Conservation (phyloP, 2,113 vertebrate genomes). For the Rhombomys opimus region DNA sequence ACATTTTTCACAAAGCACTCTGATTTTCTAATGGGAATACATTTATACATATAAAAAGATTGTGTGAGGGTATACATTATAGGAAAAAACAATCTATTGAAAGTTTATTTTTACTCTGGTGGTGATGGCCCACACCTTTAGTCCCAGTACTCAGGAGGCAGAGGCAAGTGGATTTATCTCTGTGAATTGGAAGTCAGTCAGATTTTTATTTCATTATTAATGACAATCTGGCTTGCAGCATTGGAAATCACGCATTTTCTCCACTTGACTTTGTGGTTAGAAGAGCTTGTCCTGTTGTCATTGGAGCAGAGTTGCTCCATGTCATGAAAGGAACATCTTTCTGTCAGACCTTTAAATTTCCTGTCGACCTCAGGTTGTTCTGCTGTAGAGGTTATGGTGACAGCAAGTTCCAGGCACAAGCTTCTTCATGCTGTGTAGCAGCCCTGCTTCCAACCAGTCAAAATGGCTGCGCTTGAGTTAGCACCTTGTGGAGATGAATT, state of each 20-base stretch:
- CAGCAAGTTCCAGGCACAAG: conserved; percentile 12
- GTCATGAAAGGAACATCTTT: background rate
- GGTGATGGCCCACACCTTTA: too few species aligned
- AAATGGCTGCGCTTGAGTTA: background rate
- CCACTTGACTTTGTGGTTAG: conserved; percentile 14
- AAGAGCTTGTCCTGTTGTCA: conserved; percentile 24
- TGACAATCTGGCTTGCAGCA: background rate
- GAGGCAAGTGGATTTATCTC: too few species aligned
- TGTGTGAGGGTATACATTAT: background rate
- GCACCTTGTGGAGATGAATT: conserved; percentile 35
- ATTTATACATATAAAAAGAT: conserved; percentile 47
- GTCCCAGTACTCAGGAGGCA: too few species aligned
- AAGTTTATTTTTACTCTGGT: conserved; percentile 40
- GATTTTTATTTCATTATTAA: conserved; percentile 43
- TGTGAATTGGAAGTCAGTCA: too few species aligned
- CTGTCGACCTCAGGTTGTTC: background rate
- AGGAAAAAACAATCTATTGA: conserved; percentile 59
- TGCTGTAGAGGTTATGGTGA: background rate
- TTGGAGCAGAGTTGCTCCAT: background rate
- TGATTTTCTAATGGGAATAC: conserved; percentile 26
- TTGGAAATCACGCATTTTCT: background rate
- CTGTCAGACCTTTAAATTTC: background rate
- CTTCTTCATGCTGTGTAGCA: conserved; percentile 18
- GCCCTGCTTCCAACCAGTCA: background rate
- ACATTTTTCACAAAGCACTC: conserved; percentile 51